These are phyloP conservation scores for Formica selysi DNA, from an alignment of 1,140 invertebrate species.

Conservation along the genomic window DNA sequence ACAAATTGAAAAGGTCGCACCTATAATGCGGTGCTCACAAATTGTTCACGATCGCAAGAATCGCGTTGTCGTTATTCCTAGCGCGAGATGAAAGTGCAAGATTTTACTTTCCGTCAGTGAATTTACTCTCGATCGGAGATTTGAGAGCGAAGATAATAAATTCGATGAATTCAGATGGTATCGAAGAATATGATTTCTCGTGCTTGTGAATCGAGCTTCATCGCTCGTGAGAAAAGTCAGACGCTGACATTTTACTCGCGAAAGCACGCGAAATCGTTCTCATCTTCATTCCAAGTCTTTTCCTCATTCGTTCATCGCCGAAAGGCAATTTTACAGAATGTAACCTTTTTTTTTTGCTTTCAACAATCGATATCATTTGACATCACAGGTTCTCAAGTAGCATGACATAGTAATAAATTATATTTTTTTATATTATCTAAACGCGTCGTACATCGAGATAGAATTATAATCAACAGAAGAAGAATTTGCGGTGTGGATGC, in stretches of 20 bases:
- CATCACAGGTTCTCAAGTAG: neutral
- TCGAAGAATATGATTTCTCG: constrained; percentile 52
- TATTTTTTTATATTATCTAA: neutral
- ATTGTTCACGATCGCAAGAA: constrained; percentile 37
- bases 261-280: constrained; percentile 18
- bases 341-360: neutral
- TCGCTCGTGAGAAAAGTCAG: constrained; percentile 63
- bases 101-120: constrained; percentile 60
- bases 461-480: neutral
- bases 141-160: neutral
- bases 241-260: constrained; percentile 81
- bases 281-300: neutral
- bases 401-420: neutral
- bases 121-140: constrained; percentile 51
- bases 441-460: neutral
- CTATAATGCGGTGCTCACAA: constrained; percentile 62
- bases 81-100: neutral
- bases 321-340: neutral
- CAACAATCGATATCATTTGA: neutral
- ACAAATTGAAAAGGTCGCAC: constrained; percentile 75
- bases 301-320: constrained; percentile 1
- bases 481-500: too few species aligned
- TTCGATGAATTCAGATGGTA: constrained; percentile 29
- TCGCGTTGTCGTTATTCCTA: constrained; percentile 5
- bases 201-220: constrained; percentile 70